Base-by-base conservation (phyloP, 2,888 invertebrate species). In the Acronicta alni region DNA sequence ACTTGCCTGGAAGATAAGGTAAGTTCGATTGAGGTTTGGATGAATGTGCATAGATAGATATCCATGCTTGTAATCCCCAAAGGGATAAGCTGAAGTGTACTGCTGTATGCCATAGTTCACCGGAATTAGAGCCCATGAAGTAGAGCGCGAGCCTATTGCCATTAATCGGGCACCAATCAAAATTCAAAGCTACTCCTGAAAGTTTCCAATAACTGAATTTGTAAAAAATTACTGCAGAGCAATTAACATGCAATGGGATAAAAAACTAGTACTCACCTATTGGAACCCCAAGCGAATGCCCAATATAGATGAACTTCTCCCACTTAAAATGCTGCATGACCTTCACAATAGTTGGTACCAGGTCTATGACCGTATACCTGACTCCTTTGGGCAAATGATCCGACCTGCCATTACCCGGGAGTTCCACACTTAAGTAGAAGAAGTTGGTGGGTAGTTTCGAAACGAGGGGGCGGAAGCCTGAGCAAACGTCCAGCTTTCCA, bases 351-450 rank as follows among this genome's bases (percentile, higher is more conserved):
- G 86, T 82, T 0, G 88, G 88, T 0, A 91, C 83, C 1, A 88
- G 64, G 30, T 91, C 90, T 4, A 80, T 68, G 0, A 81, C 67
- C 0, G 86, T 81, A 49, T 82, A 88, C 55, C 86, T 72, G 0
- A 87, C 63, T 3, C 90, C 90, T 32, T 57, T 80, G 0, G 95
- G 95, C 58, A 94, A 88, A 53, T 94, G 95, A 41, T 94, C 94
- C 0, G 95, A 96, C 23, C 82, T 83, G 0, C 96, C 96, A 77
- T 95, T 96, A 0, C 96, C 95, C 0, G 96, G 96, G 10, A 96
- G 72, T 66, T 96, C 96, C 2, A 91, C 66, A 32, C 85, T 79
- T 0, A 92, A 79, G 69, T 92, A 91, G 80, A 82, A 89, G 53
- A 86, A 88, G 44, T 72, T 83, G 37, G 75, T 75, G 0, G 96